Evolutionary conservation across 2,888 invertebrate genomes (phyloP), one percentile per base, ranked within the genome.

Genomic region (Phyllotreta striolata): DNA sequence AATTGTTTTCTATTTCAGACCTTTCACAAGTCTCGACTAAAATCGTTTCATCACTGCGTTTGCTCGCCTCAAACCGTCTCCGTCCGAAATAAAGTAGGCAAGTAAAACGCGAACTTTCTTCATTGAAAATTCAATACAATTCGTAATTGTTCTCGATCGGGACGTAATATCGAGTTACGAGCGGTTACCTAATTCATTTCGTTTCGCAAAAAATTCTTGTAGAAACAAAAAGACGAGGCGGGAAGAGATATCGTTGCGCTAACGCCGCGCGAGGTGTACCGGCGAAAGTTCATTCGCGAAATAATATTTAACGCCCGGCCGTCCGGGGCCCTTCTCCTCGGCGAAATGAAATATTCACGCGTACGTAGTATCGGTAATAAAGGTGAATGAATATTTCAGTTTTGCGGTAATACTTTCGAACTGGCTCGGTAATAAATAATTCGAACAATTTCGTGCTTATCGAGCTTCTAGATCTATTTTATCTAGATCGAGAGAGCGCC

Each of bases 61-160:
- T 24, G 24, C 24, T 24, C 24, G 24, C 24, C 24, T 24, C 24
- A 24, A 24, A 24, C 24, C 24, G 24, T 24, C 24, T 24, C 24
- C 24, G 24, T 1, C 49, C 60, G 40, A 52, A 37, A 37, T 41
- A 13, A 56, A 24, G 56, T 44, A 56, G 56, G 56, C 10, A 52
- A 52, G 38, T 52, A 52, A 52, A 10, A 52, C 52, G 38, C 14
- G 39, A 38, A 58, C 58, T 63, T 63, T 63, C 63, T 59, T 59
- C 59, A 58, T 59, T 59, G 63, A 55, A 63, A 63, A 63, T 46
- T 58, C 63, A 58, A 63, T 59, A 55, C 41, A 59, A 63, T 59
- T 59, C 59, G 63, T 63, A 59, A 63, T 63, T 63, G 63, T 59
- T 63, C 63, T 59, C 55, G 47, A 63, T 63, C 43, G 47, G 24